Evolutionary conservation across 2,113 vertebrate genomes (phyloP).

Genomic region (Dipodomys merriami): DNA sequence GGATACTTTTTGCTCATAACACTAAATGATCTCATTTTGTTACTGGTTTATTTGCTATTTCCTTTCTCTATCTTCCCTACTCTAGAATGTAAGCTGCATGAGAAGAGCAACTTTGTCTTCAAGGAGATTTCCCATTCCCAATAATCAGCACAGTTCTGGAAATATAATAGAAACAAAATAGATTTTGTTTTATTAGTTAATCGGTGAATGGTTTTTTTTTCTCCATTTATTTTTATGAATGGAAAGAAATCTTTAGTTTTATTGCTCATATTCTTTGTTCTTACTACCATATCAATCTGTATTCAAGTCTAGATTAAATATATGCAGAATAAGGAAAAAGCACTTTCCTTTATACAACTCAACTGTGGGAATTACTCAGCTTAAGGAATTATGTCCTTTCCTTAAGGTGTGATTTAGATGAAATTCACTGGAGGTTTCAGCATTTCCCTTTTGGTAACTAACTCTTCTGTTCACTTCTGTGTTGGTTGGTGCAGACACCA

Average conservation of each 20-base stretch:
- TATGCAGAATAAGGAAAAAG: background rate
- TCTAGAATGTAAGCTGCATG: background rate
- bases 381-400: background rate
- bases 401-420: background rate
- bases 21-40: background rate
- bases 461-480: background rate
- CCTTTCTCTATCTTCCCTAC: background rate
- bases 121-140: background rate
- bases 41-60: background rate
- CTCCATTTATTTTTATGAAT: background rate
- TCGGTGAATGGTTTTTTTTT: constrained; percentile 37
- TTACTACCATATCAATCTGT: background rate
- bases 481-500: background rate
- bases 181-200: background rate
- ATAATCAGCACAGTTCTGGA: background rate
- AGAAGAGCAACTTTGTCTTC: background rate
- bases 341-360: background rate
- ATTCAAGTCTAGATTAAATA: constrained; percentile 22
- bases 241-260: background rate
- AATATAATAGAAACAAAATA: background rate
- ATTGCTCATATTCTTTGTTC: background rate
- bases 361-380: background rate
- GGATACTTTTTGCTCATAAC: background rate
- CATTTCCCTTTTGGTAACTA: background rate
- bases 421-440: background rate